phyloP scores from a whole-genome alignment of 92 coral and sea anemone genomes.

The Actinernus sp. region DNA sequence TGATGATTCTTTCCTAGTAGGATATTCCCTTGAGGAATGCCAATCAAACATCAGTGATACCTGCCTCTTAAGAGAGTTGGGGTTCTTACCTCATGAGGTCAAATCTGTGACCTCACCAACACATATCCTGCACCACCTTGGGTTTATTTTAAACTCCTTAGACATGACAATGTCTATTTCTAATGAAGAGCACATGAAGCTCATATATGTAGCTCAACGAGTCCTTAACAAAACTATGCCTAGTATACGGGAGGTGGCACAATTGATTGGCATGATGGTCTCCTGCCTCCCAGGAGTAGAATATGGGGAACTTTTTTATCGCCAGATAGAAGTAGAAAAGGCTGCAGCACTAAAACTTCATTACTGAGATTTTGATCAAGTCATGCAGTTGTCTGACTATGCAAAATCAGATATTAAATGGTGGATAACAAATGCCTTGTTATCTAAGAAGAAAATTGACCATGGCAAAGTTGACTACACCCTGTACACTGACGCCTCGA shows the following conservation, averaged over 20 bases:
- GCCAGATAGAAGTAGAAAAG: slow-evolving; percentile 42
- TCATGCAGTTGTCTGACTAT: slow-evolving; percentile 7
- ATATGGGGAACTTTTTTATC: slow-evolving; percentile 25
- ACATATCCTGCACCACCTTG: slow-evolving; percentile 42
- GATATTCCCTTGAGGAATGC: slow-evolving; percentile 35
- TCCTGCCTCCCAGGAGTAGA: slow-evolving; percentile 42
- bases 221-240: slow-evolving; percentile 22
- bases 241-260: slow-evolving; percentile 50
- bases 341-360: slow-evolving; percentile 3
- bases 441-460: slow-evolving; percentile 5
- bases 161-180: slow-evolving; percentile 53
- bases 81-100: slow-evolving; percentile 42
- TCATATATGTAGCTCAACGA: slow-evolving; percentile 4
- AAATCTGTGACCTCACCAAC: slow-evolving; percentile 69
- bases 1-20: slow-evolving; percentile 50
- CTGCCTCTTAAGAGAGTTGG: slow-evolving; percentile 24
- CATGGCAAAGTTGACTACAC: slow-evolving; percentile 19
- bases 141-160: slow-evolving; percentile 55
- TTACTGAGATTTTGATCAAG: slow-evolving; percentile 8
- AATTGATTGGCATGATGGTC: slow-evolving; percentile 45
- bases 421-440: slow-evolving; percentile 17
- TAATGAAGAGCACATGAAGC: slow-evolving; percentile 11
- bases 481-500: slow-evolving; percentile 50
- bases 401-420: slow-evolving; percentile 6
- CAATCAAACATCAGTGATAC: slow-evolving; percentile 50